Percentiles rank a stretch among this genome's conserved stretches.
phyloP scores from a whole-genome alignment of 2,113 vertebrate genomes.

The Odocoileus virginianus region DNA sequence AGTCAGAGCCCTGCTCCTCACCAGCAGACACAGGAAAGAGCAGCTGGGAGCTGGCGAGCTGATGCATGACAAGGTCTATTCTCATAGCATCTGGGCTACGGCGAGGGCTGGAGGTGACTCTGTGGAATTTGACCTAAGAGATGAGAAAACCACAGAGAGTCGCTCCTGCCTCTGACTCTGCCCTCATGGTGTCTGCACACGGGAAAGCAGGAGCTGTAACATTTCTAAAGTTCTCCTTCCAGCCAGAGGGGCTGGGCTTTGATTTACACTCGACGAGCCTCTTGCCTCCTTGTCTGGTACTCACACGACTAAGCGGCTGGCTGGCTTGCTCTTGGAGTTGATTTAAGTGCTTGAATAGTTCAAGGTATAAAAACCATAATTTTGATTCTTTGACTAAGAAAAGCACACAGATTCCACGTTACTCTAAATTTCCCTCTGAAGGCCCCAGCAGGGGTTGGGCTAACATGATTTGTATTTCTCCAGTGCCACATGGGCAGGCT shows the following conservation, averaged over 20 bases:
- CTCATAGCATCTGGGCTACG: accelerated
- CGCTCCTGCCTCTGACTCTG: background rate
- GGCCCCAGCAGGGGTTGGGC: background rate
- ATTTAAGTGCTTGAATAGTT: conserved; percentile 10
- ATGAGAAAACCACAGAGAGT: background rate
- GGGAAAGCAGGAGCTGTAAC: background rate
- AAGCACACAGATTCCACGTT: background rate
- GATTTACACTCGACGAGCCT: background rate
- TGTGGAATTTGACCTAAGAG: background rate
- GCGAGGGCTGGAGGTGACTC: background rate
- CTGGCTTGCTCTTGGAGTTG: background rate
- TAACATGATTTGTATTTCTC: background rate
- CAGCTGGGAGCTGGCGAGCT: accelerated
- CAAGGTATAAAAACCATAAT: background rate
- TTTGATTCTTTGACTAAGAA: background rate
- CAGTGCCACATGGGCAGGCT: background rate
- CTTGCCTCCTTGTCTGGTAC: background rate
- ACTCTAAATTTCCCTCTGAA: conserved; percentile 13
- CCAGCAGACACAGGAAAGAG: accelerated
- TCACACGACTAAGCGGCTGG: background rate
- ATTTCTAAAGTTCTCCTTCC: background rate
- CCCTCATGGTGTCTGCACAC: accelerated
- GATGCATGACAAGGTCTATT: accelerated
- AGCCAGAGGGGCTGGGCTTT: background rate
- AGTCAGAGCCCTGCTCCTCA: accelerated